Evolutionary conservation across 2,888 invertebrate species (phyloP), one percentile per base, ranked within the genome.

Genomic region (Eupithecia tripunctaria): DNA sequence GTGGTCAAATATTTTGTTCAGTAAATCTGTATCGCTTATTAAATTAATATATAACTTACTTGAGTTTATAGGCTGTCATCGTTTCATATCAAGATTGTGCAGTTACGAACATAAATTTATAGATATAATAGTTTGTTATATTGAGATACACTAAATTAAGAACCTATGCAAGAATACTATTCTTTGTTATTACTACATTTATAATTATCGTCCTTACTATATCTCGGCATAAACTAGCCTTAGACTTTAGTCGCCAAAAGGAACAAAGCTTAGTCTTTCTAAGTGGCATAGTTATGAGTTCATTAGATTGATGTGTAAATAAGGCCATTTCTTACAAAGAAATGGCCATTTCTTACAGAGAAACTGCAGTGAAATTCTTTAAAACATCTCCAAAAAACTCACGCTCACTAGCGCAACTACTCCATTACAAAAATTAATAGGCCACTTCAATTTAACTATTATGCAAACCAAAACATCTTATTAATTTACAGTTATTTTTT

Each of bases 401-500:
- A 21, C 21, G 21, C 21, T 21, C 12, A 51, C 51, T 51, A 51
- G 21, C 21, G 51, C 21, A 51, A 21, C 56, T 25, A 56, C 56
- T 25, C 64, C 12, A 41, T 38, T 38, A 64, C 25, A 38, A 64
- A 25, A 64, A 5, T 64, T 38, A 64, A 38, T 21, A 2, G 21
- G 25, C 64, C 64, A 25, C 36, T 63, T 63, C 62, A 43, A n/a
- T 66, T 66, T 25, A 43, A 27, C 41, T 47, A 21, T 64, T 64
- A 64, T 64, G 64, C 64, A 38, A 64, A 64, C 64, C 7, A 67
- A 68, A 63, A 36, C 64, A 74, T 72, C 62, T 74, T 72, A 65
- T 73, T 32, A 71, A 67, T 56, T 70, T 64, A 73, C 73, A 72
- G 75, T 76, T 73, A 79, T 71, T 66, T 64, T 32, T 64, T 64